Base-by-base conservation (phyloP, 2,113 vertebrate species). In the Bombycilla garrulus region DNA sequence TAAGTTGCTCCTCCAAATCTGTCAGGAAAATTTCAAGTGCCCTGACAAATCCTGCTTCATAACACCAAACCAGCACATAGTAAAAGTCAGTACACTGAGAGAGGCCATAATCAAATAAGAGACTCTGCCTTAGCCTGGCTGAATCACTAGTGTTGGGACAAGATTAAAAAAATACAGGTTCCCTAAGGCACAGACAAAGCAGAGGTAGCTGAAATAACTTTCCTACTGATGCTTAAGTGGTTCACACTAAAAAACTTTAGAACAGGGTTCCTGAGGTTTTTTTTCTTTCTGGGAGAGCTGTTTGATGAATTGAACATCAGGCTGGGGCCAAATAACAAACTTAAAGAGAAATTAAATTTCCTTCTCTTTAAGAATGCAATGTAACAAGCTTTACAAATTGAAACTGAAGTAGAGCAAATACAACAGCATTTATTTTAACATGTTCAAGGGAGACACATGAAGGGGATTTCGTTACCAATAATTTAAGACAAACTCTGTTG, bases 361-460 rank as follows among this genome's bases (percentile, higher is more conserved):
- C 15, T 67, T 80, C 44, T 82, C 14, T 25, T 79, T 80, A 44
- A 69, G 12, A 15, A 10, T 15, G 6, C 6, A 72, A 64, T n/a
- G 12, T 33, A 88, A 50, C 3, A 14, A 38, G 10, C 2, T 72
- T 64, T 86, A 53, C 1, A 2, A 93, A 67, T 10, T 47, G 26
- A 86, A 11, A 2, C 15, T 81, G 65, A 81, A 74, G 51, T 11
- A 79, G 13, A 62, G 14, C 1, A 65, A 77, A 56, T 15, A 23
- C 4, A 80, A 16, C 4, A 28, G 23, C 64, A 33, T 33, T 82
- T 85, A 19, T n/a, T 85, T 90, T 82, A 51, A 22, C 11, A 7
- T n/a, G 26, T 80, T 85, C 0, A 0, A 60, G 24, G 25, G 19
- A 65, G 25, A 72, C 3, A 1, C 13, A 12, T 7, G 14, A 24